Percentiles rank a stretch among this genome's conserved stretches.
Evolutionary conservation across 2,797 vertebrate genomes (phyloP).

Genomic region (Bothrops alternatus): DNA sequence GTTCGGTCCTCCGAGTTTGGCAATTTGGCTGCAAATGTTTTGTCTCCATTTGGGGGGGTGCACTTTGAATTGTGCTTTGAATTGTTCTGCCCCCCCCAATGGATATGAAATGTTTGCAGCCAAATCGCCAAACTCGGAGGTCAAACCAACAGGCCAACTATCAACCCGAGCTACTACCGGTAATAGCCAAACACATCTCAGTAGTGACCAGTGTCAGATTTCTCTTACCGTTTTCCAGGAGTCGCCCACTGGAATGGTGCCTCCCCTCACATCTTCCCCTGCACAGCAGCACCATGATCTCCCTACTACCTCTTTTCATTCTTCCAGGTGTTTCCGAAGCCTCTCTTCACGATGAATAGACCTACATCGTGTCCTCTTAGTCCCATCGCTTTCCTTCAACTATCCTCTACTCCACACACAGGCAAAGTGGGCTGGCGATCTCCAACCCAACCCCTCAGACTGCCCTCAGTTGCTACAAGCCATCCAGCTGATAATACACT

Average conservation of each 20-base stretch:
- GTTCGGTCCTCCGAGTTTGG: too few species aligned
- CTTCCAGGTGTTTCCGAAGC: not conserved
- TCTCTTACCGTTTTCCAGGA: not conserved
- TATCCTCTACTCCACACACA: not conserved
- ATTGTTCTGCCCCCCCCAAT: too few species aligned
- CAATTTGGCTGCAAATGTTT: too few species aligned
- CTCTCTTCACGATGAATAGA: not conserved
- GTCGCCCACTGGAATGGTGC: not conserved
- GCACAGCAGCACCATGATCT: not conserved
- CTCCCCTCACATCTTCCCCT: not conserved
- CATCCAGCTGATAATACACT: not conserved
- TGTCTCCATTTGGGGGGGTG: too few species aligned
- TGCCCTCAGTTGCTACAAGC: not conserved
- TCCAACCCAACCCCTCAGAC: not conserved
- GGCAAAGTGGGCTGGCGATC: not conserved
- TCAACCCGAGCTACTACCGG: too few species aligned
- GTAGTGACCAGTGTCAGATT: not conserved
- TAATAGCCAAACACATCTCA: too few species aligned
- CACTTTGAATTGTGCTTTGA: too few species aligned
- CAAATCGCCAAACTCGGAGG: too few species aligned
- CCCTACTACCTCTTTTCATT: not conserved
- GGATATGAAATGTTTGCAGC: too few species aligned
- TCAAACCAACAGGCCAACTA: too few species aligned
- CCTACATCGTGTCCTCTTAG: not conserved
- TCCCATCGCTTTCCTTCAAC: not conserved